Base-by-base conservation (phyloP, 2,797 vertebrate species). In the Chrysocyon brachyurus region DNA sequence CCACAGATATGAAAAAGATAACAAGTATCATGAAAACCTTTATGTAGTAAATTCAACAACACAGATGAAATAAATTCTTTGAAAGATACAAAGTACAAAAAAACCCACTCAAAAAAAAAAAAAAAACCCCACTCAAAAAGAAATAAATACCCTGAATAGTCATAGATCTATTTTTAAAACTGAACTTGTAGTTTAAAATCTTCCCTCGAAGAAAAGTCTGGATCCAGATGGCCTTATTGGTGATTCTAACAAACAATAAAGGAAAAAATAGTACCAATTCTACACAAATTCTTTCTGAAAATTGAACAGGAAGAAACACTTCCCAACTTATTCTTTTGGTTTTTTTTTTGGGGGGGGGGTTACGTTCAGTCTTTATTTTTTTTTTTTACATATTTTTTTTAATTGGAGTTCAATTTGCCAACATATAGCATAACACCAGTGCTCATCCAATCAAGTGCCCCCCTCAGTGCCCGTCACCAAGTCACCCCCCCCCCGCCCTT, bases 41-140 rank as follows among this genome's bases (percentile, higher is more conserved):
- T 31, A 94, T 49, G 54, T 91, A 94, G 64, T 77, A 95, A 87
- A 96, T 72, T 77, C 72, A 84, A 90, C 54, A 64, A 91, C 52
- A 79, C 68, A 87, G 72, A 81, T 56, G n/a, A 92, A 97, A 81
- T 16, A 22, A 96, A 92, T n/a, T 79, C 28, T 59, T 87, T 92
- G 46, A 92, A 94, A 90, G 26, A 93, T 59, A 57, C 22, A 78
- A 84, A 91, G 31, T 49, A 63, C 28, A 36, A 92, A 36, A 92
- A 77, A 91, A 90, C 9, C 17, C 40, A 90, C 21, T 91, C 56
- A 91, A 93, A 72, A 90, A 72, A 68, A 72, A 93, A 72, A 93
- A 36, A 92, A 36, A 92, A 77, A 91, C 87, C 9, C 17, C 40
- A 90, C 21, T 91, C 56, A 91, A 93, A 72, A 90, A 72, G 75